Conservation (phyloP, 2,113 vertebrate genomes). For the Mirza zaza region DNA sequence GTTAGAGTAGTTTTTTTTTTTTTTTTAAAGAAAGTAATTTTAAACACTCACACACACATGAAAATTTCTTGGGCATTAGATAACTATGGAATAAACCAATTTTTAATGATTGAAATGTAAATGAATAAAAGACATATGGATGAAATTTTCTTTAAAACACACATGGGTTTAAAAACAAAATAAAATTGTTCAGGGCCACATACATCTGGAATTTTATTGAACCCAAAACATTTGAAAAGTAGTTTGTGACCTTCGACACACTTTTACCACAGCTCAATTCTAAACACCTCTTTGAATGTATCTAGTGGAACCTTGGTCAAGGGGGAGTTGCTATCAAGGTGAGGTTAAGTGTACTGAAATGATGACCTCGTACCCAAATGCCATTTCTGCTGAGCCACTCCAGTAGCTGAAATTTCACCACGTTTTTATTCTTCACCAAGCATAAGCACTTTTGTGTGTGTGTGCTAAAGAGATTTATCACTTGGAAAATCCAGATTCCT, state of each 20-base stretch:
- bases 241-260: slow-evolving; percentile 47
- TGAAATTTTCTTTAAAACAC: slow-evolving; percentile 66
- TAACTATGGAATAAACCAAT: slow-evolving; percentile 64
- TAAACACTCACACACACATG: slow-evolving; percentile 10
- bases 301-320: not conserved
- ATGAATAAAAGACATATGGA: slow-evolving; percentile 70
- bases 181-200: slow-evolving; percentile 51
- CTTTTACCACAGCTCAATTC: not conserved
- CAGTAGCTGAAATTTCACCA: not conserved
- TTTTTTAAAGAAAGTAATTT: slow-evolving; percentile 22
- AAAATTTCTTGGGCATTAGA: slow-evolving; percentile 50
- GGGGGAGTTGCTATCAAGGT: not conserved
- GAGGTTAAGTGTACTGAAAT: not conserved
- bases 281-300: not conserved
- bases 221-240: slow-evolving; percentile 57
- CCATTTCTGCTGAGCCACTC: not conserved
- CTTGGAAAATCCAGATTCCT: not conserved
- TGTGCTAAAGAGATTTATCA: not conserved
- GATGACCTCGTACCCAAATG: not conserved
- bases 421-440: no score
- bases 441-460: not conserved
- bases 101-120: slow-evolving; percentile 68
- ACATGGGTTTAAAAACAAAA: slow-evolving; percentile 56
- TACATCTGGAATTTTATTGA: slow-evolving; percentile 69
- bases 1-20: not conserved